Percentiles rank a stretch among this genome's conserved stretches.
Evolutionary conservation across 2,797 vertebrate species (phyloP).

Genomic region (Darevskia nairensis): DNA sequence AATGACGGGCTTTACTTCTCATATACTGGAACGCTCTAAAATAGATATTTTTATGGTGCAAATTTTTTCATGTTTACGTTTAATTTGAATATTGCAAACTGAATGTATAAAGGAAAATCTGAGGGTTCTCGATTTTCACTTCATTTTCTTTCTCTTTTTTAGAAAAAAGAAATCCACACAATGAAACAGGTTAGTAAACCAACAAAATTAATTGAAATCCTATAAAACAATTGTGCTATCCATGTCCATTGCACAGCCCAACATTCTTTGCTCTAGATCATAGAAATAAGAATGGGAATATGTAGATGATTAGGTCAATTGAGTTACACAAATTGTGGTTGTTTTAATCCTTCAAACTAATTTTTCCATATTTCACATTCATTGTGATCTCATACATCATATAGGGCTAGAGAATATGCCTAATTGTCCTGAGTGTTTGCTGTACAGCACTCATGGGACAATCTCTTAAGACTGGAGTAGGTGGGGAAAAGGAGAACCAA

Average conservation of each 20-base stretch:
- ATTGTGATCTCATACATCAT: not conserved
- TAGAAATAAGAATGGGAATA: not conserved
- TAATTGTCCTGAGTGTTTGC: too few species aligned
- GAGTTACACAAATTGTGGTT: too few species aligned
- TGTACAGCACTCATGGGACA: not conserved
- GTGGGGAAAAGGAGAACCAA: not conserved
- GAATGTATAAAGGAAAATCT: conserved; percentile 26
- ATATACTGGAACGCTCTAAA: conserved; percentile 9
- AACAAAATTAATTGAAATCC: conserved; percentile 22
- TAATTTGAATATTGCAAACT: conserved; percentile 32
- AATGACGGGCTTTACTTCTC: conserved; percentile 19
- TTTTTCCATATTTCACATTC: not conserved
- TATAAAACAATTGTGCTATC: not conserved
- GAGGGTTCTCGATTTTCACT: conserved; percentile 53
- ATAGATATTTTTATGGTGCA: not conserved
- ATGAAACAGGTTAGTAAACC: conserved; percentile 75
- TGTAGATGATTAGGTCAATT: not conserved
- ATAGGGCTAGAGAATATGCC: not conserved
- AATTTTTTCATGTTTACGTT: conserved; percentile 29
- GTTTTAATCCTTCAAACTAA: not conserved
- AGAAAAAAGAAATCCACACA: conserved; percentile 78
- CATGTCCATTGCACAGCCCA: not conserved
- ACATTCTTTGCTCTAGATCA: not conserved
- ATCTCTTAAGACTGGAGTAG: not conserved
- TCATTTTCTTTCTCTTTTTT: conserved; percentile 70